phyloP scores from a whole-genome alignment of 2,113 vertebrate species.

The Microcebus jonahi region DNA sequence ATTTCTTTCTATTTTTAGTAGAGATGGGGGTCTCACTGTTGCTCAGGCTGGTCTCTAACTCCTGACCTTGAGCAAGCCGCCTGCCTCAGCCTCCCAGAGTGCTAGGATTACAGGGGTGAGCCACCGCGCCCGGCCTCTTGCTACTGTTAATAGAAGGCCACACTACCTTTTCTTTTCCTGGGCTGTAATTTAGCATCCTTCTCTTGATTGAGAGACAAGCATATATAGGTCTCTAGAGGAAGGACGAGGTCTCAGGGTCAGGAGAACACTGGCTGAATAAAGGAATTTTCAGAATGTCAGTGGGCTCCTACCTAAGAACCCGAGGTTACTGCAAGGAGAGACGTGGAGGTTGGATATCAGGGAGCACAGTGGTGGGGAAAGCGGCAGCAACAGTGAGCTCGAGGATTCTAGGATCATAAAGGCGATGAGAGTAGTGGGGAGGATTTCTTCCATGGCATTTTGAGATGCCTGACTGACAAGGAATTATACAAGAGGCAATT shows the following conservation, averaged over 20 bases:
- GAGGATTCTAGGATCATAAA: background rate
- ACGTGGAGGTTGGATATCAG: background rate
- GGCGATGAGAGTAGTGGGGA: background rate
- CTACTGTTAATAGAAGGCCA: background rate
- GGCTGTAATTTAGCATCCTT: background rate
- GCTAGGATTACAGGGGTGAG: too few species aligned
- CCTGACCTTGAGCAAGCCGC: too few species aligned
- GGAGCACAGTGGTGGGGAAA: background rate
- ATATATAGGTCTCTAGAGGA: background rate
- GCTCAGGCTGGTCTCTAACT: too few species aligned
- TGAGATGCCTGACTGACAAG: background rate
- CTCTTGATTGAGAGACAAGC: background rate
- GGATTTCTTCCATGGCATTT: conserved; percentile 11
- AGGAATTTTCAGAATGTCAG: background rate
- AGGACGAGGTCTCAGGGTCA: background rate
- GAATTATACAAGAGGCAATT: background rate
- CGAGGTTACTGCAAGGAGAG: background rate
- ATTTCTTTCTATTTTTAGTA: too few species aligned
- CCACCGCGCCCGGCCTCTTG: background rate
- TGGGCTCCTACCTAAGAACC: background rate
- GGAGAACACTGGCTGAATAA: background rate
- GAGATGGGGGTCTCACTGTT: too few species aligned
- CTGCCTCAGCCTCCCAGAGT: too few species aligned
- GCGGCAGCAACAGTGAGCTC: background rate
- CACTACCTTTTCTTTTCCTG: conserved; percentile 31